Percentiles rank a stretch among this genome's conserved stretches.
phyloP scores from a whole-genome alignment of 1,140 invertebrate genomes.

The Andricus grossulariae region DNA sequence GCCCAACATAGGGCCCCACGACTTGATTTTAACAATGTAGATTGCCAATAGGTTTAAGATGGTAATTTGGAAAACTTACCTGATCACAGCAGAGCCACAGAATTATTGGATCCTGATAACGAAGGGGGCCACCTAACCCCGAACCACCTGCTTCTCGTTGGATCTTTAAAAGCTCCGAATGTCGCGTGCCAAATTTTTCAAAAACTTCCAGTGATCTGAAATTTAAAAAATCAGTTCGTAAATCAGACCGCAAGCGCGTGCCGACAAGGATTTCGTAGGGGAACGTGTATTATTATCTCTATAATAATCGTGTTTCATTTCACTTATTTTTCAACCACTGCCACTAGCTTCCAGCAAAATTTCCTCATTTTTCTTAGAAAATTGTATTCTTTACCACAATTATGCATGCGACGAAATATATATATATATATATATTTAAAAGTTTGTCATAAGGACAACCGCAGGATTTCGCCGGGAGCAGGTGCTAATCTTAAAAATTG shows the following conservation, averaged over 20 bases:
- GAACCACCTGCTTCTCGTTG: constrained; percentile 82
- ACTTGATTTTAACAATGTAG: constrained; percentile 33
- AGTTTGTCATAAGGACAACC: no score
- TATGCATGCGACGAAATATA: no score
- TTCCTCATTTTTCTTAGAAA: no score
- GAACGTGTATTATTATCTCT: not conserved
- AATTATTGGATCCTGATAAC: constrained; percentile 83
- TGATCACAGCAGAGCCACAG: constrained; percentile 90
- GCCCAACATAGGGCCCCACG: no score
- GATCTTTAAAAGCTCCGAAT: constrained; percentile 84
- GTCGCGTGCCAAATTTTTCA: constrained; percentile 79
- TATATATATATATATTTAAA: no score
- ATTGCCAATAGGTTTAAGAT: no score
- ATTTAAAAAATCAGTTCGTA: constrained; percentile 40
- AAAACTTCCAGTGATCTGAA: constrained; percentile 86
- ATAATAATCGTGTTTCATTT: not conserved
- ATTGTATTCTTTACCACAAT: no score
- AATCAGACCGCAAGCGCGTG: no score
- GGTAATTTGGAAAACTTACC: constrained; percentile 66
- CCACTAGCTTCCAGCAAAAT: no score
- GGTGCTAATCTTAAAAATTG: no score
- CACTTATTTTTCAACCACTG: not conserved
- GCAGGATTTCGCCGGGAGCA: no score
- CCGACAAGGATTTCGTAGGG: no score
- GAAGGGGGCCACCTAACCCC: constrained; percentile 83